Conservation (phyloP, 2,797 vertebrate genomes). For the Semaprochilodus insignis region DNA sequence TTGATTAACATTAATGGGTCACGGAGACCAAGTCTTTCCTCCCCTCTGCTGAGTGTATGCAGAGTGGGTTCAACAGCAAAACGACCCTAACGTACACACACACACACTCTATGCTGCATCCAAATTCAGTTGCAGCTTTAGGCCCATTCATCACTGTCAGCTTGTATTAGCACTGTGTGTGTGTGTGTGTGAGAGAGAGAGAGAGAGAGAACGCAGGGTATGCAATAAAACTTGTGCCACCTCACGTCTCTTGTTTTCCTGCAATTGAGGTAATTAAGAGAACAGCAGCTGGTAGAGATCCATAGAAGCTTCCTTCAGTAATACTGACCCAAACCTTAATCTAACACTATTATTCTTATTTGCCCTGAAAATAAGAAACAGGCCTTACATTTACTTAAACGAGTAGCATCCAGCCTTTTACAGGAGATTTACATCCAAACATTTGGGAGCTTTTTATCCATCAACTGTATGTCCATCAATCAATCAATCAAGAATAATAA, state of each 20-base stretch:
- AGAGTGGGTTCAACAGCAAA: slow-evolving; percentile 36
- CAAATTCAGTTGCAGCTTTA: slow-evolving; percentile 44
- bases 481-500: no score
- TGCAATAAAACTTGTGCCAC: slow-evolving; percentile 14
- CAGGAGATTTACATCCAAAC: not conserved
- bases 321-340: not conserved
- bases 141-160: slow-evolving; percentile 63
- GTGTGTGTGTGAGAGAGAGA: slow-evolving; percentile 15
- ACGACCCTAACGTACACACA: slow-evolving; percentile 26
- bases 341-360: not conserved
- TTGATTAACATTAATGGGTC: slow-evolving; percentile 59
- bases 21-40: slow-evolving; percentile 20
- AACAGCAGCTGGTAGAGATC: not conserved
- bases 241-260: slow-evolving; percentile 4
- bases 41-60: slow-evolving; percentile 47
- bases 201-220: not conserved
- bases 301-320: not conserved
- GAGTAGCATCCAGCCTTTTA: not conserved
- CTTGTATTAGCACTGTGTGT: slow-evolving; percentile 45
- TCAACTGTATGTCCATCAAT: no score
- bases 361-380: not conserved
- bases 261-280: slow-evolving; percentile 27
- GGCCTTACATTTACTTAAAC: not conserved
- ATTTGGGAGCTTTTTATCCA: no score
- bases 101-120: slow-evolving; percentile 42